phyloP scores from a whole-genome alignment of 2,888 invertebrate genomes.

The Thera britannica region DNA sequence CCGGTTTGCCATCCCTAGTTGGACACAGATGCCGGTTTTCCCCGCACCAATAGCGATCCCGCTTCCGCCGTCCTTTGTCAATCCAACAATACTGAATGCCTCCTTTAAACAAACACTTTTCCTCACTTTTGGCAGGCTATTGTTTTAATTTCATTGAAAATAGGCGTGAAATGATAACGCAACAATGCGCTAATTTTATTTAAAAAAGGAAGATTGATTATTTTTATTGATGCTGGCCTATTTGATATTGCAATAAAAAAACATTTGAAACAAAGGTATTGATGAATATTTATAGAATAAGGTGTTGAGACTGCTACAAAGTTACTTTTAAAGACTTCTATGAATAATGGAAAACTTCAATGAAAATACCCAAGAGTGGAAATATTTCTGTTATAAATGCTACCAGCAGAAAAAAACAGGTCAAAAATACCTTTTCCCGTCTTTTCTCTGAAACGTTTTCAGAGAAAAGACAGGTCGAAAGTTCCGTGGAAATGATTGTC shows the following conservation, averaged over 20 bases:
- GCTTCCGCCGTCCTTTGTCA: conserved; percentile 63
- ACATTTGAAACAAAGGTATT: background rate
- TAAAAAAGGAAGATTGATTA: conserved; percentile 6
- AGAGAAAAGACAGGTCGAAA: conserved; percentile 58
- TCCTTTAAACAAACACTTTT: conserved; percentile 40
- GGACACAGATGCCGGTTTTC: conserved; percentile 64
- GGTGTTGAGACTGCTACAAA: conserved; percentile 34
- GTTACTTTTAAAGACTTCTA: background rate
- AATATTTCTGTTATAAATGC: no score
- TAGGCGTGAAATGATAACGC: conserved; percentile 15
- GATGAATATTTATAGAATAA: conserved; percentile 15
- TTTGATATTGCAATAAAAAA: background rate
- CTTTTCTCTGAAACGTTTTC: conserved; percentile 42
- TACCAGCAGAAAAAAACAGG: no score
- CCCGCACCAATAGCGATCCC: conserved; percentile 51
- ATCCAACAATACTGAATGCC: conserved; percentile 52
- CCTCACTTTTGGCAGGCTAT: conserved; percentile 41
- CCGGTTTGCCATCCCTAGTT: conserved; percentile 35
- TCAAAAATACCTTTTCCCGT: no score
- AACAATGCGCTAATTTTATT: conserved; percentile 22
- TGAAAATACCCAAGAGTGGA: no score
- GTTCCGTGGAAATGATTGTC: conserved; percentile 63
- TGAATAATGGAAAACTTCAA: no score
- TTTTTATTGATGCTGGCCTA: conserved; percentile 11
- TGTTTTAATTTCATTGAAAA: conserved; percentile 38